A percentile compares a stretch with the other conserved stretches of the same genome.
phyloP scores from a whole-genome alignment of 2,888 invertebrate genomes.

The Sesamia inferens region DNA sequence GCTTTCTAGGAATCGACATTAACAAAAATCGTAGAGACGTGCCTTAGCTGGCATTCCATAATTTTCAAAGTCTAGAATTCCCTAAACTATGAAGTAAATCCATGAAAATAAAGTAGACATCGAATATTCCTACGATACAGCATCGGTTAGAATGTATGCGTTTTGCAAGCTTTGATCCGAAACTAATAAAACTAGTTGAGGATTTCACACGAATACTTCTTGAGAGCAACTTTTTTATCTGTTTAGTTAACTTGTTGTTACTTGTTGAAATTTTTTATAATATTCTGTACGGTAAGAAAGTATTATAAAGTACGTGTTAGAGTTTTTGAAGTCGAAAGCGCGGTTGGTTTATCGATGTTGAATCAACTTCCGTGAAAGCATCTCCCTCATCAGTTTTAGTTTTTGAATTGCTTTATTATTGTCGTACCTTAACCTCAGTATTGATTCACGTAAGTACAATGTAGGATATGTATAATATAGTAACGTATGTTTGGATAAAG shows the following conservation, averaged over 20 bases:
- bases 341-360: conserved; percentile 46
- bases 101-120: conserved; percentile 37
- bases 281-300: conserved; percentile 55
- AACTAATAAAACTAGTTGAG: conserved; percentile 72
- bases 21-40: background rate
- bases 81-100: conserved; percentile 3
- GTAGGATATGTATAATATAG: background rate
- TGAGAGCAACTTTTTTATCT: conserved; percentile 67
- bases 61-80: background rate
- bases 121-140: conserved; percentile 12
- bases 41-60: background rate
- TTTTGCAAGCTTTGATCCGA: conserved; percentile 61
- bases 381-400: conserved; percentile 16
- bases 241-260: conserved; percentile 66
- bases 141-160: conserved; percentile 40
- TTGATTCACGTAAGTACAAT: background rate
- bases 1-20: background rate
- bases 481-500: background rate
- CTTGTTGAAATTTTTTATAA: conserved; percentile 53
- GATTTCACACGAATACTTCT: conserved; percentile 54
- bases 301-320: conserved; percentile 53
- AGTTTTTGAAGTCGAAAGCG: conserved; percentile 36
- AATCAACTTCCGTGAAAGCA: conserved; percentile 8
- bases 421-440: background rate
- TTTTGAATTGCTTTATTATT: conserved; percentile 15